Evolutionary conservation across 1,140 invertebrate genomes (phyloP), one percentile per base, ranked within the genome.

Genomic region (Lasioglossum albipes): DNA sequence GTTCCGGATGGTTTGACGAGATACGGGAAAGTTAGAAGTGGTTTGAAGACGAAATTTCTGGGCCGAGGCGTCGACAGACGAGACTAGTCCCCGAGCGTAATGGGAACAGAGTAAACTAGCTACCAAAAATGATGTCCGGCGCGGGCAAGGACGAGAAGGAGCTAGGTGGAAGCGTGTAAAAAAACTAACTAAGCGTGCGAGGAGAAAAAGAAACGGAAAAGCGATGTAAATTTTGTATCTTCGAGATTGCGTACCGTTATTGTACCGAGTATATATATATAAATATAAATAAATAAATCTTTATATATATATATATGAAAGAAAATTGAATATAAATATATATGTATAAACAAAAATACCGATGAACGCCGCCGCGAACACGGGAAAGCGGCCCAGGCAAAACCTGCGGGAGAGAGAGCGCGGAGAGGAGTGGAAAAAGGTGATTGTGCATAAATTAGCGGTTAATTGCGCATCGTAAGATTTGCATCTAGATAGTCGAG

Each of bases 181-280:
- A 27, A 27, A 64, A 27, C 68, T 6, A 67, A 72, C 36, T 36
- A 76, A 72, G 57, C 31, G 20, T 18, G 18, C 22, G 16, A 52
- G 31, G 45, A 42, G 73, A 22, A 62, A 75, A 72, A 54, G 73
- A 88, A 86, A 54, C 13, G 42, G 12, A 62, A 27, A 12, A 20
- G 27, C 71, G 42, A 12, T 93, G 91, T 92, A 92, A 90, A 92
- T 93, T 93, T 93, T 92, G 90, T 92, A 92, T 91, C 91, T 92
- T 91, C 87, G 84, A 91, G 82, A 91, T 92, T 92, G 90, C 89
- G 84, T 89, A 91, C 86, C 86, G 88, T 91, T 78, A 87, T 84
- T 90, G 85, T 90, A 89, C 88, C 84, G 77, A 86, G 74, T 85
- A 84, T 79, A 84, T 65, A 75, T 82, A 77, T 85, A 79, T 71